Evolutionary conservation across 2,797 vertebrate genomes (phyloP).

Genomic region (Myotis pilosus): DNA sequence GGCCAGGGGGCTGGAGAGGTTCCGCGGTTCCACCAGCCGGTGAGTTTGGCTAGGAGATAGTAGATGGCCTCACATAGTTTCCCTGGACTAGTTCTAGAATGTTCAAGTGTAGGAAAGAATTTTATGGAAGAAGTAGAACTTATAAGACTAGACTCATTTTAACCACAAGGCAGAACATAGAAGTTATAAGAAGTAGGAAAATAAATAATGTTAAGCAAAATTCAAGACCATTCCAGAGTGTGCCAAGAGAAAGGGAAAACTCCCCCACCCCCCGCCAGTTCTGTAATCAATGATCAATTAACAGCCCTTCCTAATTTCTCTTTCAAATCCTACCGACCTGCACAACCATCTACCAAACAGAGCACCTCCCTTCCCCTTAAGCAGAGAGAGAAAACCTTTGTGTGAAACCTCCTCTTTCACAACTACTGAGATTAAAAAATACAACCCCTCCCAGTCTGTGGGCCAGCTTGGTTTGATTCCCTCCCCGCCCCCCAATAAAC

Average conservation of each 20-base stretch:
- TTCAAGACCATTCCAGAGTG: background rate
- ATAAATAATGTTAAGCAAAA: slow-evolving; percentile 22
- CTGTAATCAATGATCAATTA: background rate
- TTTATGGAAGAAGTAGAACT: background rate
- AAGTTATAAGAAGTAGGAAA: slow-evolving; percentile 5
- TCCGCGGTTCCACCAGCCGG: background rate
- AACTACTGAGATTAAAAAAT: background rate
- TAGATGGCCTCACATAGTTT: background rate
- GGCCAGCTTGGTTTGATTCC: background rate
- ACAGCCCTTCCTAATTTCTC: background rate
- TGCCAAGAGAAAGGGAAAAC: background rate
- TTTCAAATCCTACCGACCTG: background rate
- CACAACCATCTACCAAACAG: background rate
- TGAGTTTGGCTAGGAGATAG: background rate
- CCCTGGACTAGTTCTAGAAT: background rate
- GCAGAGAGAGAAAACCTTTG: background rate
- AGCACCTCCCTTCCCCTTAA: background rate
- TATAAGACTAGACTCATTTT: background rate
- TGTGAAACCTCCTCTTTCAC: background rate
- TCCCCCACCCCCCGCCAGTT: background rate
- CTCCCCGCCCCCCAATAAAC: background rate
- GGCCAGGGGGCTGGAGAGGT: background rate
- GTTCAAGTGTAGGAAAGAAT: background rate
- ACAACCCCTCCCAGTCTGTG: background rate
- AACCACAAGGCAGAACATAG: background rate